phyloP scores from a whole-genome alignment of 1,140 invertebrate species.

The Drosophila burlai region DNA sequence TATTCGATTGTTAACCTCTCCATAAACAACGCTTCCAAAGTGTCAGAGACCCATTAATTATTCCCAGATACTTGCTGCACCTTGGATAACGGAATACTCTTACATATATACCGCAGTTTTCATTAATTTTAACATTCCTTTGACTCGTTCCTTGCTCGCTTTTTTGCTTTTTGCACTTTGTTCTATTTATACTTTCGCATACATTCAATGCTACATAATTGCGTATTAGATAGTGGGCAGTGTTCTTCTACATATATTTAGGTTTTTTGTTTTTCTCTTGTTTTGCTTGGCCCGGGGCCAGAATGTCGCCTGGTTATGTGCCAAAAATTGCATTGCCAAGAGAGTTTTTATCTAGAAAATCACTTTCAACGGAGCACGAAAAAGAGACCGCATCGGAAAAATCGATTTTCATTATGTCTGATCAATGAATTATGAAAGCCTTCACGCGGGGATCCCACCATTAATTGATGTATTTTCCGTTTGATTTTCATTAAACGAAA shows the following conservation, averaged over 20 bases:
- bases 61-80: constrained; percentile 15
- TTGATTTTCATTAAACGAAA: constrained; percentile 7
- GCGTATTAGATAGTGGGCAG: constrained; percentile 49
- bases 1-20: constrained; percentile 28
- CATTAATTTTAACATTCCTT: constrained; percentile 51
- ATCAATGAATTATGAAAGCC: constrained; percentile 64
- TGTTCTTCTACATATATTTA: constrained; percentile 39
- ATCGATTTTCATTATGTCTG: constrained; percentile 79
- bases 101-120: constrained; percentile 17
- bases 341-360: constrained; percentile 60
- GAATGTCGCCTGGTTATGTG: constrained; percentile 67
- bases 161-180: constrained; percentile 38
- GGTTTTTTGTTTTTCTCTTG: constrained; percentile 14
- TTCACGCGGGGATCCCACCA: constrained; percentile 13
- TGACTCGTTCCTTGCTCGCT: constrained; percentile 8
- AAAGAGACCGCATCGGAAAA: constrained; percentile 35
- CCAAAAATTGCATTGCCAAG: constrained; percentile 64
- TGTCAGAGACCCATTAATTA: constrained; percentile 39
- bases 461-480: constrained; percentile 37
- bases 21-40: constrained; percentile 32
- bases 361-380: constrained; percentile 64
- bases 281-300: constrained; percentile 62
- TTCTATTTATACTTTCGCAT: constrained; percentile 63
- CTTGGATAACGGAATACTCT: constrained; percentile 41
- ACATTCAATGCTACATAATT: constrained; percentile 57